Percentiles rank a stretch among this genome's conserved stretches.
Evolutionary conservation across 2,797 vertebrate genomes (phyloP).

Genomic region (Anguilla megastoma): DNA sequence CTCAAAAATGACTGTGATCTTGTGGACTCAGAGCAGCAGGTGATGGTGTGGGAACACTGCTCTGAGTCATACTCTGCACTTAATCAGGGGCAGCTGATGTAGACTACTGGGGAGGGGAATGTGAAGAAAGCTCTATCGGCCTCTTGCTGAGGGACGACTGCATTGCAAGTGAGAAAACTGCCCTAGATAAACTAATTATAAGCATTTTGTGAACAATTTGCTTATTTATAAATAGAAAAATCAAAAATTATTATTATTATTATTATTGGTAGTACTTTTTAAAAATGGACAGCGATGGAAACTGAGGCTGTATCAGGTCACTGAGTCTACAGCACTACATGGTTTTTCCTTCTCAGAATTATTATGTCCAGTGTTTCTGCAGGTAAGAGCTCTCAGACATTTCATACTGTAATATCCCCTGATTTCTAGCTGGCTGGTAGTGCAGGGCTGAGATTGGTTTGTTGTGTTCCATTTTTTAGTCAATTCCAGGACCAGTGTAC

Average conservation of each 20-base stretch:
- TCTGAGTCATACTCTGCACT: neutral
- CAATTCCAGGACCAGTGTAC: neutral
- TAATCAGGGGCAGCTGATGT: neutral
- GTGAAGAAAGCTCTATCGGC: neutral
- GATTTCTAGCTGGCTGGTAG: neutral
- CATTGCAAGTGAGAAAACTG: neutral
- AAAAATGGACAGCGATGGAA: no score
- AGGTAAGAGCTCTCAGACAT: no score
- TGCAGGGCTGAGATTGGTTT: neutral
- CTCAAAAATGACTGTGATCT: neutral
- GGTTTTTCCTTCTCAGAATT: no score
- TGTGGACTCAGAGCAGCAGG: neutral
- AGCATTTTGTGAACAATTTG: neutral
- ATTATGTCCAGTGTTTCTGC: no score
- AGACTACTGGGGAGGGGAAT: neutral
- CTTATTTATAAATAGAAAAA: neutral
- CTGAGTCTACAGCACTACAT: no score
- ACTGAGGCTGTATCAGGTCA: no score
- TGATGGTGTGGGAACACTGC: neutral
- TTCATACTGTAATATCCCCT: neutral
- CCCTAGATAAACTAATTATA: neutral
- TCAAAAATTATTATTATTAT: no score
- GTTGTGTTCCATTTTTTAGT: neutral
- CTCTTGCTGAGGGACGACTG: neutral
- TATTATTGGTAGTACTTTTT: no score